Percentiles rank a stretch among this genome's conserved stretches.
Conservation (phyloP, 2,113 vertebrate genomes). For the Stegastes partitus region DNA sequence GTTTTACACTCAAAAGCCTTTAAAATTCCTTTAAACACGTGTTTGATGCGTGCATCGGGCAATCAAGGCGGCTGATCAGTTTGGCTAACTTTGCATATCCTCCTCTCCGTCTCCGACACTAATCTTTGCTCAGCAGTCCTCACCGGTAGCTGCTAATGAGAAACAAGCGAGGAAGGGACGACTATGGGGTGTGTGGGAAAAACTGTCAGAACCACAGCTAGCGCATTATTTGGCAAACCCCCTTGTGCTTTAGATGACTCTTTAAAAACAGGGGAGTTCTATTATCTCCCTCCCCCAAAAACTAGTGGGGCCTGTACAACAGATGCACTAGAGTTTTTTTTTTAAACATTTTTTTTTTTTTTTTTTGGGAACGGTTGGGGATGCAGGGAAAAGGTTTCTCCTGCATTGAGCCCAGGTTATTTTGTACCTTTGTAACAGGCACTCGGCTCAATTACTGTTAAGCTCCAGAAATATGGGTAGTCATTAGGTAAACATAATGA, state of each 20-base stretch:
- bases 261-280: conserved; percentile 47
- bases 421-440: conserved; percentile 71
- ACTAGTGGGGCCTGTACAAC: conserved; percentile 23
- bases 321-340: conserved; percentile 6
- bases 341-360: conserved; percentile 1
- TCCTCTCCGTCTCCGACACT: conserved; percentile 23
- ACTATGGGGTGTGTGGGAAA: conserved; percentile 47
- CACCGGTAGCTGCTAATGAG: conserved; percentile 59
- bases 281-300: conserved; percentile 57
- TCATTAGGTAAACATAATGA: conserved; percentile 82
- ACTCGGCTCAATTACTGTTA: conserved; percentile 69
- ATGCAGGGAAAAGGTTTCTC: conserved; percentile 20
- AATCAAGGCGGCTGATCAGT: not conserved
- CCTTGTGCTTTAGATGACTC: conserved; percentile 58
- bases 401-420: conserved; percentile 61
- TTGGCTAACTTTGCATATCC: conserved; percentile 7
- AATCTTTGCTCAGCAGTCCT: conserved; percentile 52
- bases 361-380: not conserved
- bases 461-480: conserved; percentile 65
- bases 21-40: not conserved
- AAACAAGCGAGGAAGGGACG: conserved; percentile 39
- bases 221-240: conserved; percentile 56
- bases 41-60: not conserved
- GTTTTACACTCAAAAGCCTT: not conserved
- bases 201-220: conserved; percentile 53